Conservation (phyloP, 2,797 vertebrate genomes). For the Chiloscyllium punctatum region DNA sequence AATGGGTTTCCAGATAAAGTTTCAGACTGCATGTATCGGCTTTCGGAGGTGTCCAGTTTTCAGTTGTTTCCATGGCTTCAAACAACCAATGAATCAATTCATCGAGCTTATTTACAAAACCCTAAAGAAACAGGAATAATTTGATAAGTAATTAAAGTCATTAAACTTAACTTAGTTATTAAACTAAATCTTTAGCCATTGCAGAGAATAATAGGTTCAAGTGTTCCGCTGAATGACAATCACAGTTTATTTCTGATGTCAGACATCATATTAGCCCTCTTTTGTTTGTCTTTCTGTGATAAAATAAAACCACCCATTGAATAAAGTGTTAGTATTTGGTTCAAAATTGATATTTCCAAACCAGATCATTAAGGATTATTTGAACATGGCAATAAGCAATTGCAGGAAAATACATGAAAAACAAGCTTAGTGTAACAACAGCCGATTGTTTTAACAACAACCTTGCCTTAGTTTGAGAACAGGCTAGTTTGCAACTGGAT, state of each 20-base stretch:
- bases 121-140: slow-evolving; percentile 53
- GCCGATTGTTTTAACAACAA: too few relatives aligned
- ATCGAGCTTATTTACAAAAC: slow-evolving; percentile 88
- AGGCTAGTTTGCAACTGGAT: too few relatives aligned
- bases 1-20: slow-evolving; percentile 91
- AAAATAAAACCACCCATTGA: background rate
- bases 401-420: too few relatives aligned
- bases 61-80: slow-evolving; percentile 84
- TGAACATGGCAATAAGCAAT: too few relatives aligned
- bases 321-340: background rate
- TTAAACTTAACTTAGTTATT: background rate
- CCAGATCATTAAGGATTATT: too few relatives aligned
- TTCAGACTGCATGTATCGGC: slow-evolving; percentile 79
- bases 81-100: slow-evolving; percentile 92
- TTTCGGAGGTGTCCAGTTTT: slow-evolving; percentile 90
- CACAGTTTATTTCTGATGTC: background rate
- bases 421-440: too few relatives aligned
- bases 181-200: background rate
- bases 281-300: too few relatives aligned
- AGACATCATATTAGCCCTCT: background rate
- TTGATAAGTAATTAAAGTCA: background rate
- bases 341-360: too few relatives aligned
- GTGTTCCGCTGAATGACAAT: background rate
- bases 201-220: background rate
- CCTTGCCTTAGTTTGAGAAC: too few relatives aligned